Conservation (phyloP, 2,113 vertebrate genomes). For the Hipposideros armiger region DNA sequence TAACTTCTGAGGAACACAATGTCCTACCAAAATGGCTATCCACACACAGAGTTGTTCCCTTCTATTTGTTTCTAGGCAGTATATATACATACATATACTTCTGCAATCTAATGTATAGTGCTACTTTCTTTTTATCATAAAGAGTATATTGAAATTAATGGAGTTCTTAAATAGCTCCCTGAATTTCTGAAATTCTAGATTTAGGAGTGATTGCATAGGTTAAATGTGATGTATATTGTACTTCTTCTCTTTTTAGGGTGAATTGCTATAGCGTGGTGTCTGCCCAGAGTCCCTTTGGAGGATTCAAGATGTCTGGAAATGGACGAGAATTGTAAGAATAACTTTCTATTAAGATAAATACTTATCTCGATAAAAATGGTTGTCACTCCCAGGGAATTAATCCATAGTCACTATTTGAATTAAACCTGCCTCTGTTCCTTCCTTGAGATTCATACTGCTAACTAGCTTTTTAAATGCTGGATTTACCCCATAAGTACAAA, state of each 20-base stretch:
- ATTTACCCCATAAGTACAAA: background rate
- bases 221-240: background rate
- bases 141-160: background rate
- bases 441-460: background rate
- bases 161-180: background rate
- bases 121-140: background rate
- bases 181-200: constrained; percentile 26
- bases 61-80: background rate
- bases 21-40: background rate
- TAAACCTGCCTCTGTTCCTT: background rate
- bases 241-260: constrained; percentile 87
- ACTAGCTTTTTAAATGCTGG: background rate
- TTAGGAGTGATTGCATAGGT: background rate
- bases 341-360: background rate
- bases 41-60: background rate
- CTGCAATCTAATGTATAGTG: background rate
- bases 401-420: background rate
- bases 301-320: constrained; percentile 97
- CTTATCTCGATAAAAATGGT: background rate
- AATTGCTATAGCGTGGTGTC: constrained; percentile 92
- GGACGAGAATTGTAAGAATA: constrained; percentile 94
- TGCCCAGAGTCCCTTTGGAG: constrained; percentile 92
- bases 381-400: background rate
- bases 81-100: background rate
- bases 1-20: background rate